phyloP scores from a whole-genome alignment of 1,140 invertebrate genomes.

The Chironomus striatipennis region DNA sequence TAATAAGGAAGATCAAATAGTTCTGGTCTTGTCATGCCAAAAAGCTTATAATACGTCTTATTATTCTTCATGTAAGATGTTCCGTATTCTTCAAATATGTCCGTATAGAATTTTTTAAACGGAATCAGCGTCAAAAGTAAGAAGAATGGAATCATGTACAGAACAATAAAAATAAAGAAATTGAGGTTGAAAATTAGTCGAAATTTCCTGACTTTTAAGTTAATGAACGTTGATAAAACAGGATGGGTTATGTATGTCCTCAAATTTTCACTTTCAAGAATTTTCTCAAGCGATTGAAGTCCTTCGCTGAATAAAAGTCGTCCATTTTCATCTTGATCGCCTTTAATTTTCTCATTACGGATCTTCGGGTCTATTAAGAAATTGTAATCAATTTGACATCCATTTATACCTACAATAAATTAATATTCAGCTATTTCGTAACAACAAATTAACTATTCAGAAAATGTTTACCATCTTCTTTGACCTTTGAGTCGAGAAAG shows the following conservation, averaged over 20 bases:
- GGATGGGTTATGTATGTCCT: background rate
- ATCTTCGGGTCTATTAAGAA: constrained; percentile 7
- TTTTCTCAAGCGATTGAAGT: background rate
- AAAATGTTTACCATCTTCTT: background rate
- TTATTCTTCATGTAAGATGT: background rate
- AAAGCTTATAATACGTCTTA: background rate
- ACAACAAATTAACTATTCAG: background rate
- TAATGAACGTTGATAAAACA: background rate
- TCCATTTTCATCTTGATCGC: background rate
- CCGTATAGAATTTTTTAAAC: background rate
- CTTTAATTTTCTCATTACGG: background rate
- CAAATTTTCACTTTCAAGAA: background rate
- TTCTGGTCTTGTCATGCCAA: background rate
- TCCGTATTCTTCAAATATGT: background rate
- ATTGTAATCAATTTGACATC: constrained; percentile 1
- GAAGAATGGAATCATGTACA: constrained; percentile 10
- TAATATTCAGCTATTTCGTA: background rate
- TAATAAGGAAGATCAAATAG: background rate
- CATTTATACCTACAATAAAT: background rate
- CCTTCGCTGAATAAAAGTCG: background rate
- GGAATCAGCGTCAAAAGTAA: constrained; percentile 7
- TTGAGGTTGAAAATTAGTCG: background rate
- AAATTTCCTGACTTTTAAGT: background rate
- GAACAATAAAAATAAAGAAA: background rate
- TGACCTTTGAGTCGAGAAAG: background rate